These are phyloP conservation scores for Xiphorhynchus elegans DNA, from an alignment of 2,113 vertebrate genomes.

Conservation along the genomic window DNA sequence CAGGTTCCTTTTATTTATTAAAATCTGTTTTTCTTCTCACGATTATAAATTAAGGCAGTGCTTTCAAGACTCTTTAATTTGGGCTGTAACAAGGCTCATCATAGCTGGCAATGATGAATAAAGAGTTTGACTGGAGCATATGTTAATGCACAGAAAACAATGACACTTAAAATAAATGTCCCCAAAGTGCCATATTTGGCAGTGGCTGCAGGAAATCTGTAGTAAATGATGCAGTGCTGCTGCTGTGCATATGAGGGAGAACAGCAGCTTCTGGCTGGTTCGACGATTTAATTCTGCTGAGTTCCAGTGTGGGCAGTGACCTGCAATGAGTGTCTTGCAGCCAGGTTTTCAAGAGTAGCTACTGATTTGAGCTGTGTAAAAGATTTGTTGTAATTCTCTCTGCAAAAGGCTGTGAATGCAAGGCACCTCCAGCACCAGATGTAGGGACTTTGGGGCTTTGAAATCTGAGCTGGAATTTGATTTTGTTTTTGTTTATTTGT, in stretches of 20 bases:
- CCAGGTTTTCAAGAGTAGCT: background rate
- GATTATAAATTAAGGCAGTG: background rate
- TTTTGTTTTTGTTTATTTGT: background rate
- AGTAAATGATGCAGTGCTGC: background rate
- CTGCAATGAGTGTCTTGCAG: background rate
- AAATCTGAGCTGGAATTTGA: background rate
- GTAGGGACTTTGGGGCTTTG: background rate
- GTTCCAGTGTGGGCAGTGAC: background rate
- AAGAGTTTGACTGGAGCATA: slow-evolving; percentile 26
- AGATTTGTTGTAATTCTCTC: background rate
- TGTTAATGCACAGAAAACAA: slow-evolving; percentile 19
- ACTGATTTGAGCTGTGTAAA: background rate
- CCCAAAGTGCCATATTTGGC: slow-evolving; percentile 18
- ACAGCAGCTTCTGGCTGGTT: background rate
- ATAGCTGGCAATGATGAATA: background rate
- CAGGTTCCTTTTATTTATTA: background rate
- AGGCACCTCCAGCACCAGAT: background rate
- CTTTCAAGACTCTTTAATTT: slow-evolving; percentile 24
- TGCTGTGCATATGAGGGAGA: background rate
- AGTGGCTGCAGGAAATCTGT: background rate
- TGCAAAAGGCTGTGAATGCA: background rate
- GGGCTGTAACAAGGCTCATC: background rate
- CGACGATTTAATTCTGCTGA: background rate
- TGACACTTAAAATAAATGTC: slow-evolving; percentile 20
- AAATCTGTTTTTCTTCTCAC: background rate